Percentiles rank a stretch among this genome's conserved stretches.
phyloP scores from a whole-genome alignment of 2,888 invertebrate genomes.

The Cephus runcator region DNA sequence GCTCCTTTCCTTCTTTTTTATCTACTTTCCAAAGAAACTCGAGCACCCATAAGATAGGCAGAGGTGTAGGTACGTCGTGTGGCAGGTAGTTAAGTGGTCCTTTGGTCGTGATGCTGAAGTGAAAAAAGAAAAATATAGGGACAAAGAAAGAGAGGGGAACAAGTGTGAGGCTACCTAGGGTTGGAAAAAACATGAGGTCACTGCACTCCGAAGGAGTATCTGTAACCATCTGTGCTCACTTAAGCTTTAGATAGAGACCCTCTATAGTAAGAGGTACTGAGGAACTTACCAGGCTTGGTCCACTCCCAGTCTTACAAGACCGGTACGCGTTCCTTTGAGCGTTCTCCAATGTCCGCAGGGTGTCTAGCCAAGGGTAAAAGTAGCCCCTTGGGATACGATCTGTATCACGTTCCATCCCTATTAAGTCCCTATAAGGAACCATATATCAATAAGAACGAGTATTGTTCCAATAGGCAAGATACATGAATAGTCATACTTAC shows the following conservation, averaged over 20 bases:
- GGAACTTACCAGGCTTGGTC: neutral
- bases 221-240: conserved; percentile 9
- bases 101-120: conserved; percentile 1
- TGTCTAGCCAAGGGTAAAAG: neutral
- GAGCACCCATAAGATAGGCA: neutral
- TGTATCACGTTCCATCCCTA: neutral
- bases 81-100: conserved; percentile 6
- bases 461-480: neutral
- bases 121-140: neutral
- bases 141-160: neutral
- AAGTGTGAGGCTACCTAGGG: conserved; percentile 7
- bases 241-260: conserved; percentile 5
- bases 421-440: neutral
- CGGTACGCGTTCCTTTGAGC: neutral
- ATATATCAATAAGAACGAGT: neutral
- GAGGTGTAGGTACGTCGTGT: neutral
- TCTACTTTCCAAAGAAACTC: neutral
- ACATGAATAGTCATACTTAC: neutral
- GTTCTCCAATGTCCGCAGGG: neutral
- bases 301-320: neutral
- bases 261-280: neutral
- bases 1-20: neutral
- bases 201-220: conserved; percentile 7
- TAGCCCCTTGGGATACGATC: neutral
- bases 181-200: conserved; percentile 7